These are phyloP conservation scores for Willowsia nigromaculata DNA, from an alignment of 2,888 invertebrate genomes.

Conservation along the genomic window DNA sequence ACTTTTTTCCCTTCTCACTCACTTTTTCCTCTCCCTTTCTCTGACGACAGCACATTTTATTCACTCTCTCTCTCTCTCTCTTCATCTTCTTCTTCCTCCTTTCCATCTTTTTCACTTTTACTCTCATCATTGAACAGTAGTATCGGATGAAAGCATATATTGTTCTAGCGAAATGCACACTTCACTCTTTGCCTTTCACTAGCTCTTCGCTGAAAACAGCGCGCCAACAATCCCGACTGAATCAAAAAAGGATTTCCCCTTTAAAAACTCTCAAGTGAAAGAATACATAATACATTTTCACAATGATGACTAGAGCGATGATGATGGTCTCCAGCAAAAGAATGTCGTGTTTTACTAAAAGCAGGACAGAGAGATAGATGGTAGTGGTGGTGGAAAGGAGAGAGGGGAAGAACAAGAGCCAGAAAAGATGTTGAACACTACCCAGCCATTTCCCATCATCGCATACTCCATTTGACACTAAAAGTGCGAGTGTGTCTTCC, in stretches of 20 bases:
- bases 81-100: neutral
- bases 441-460: conserved; percentile 12
- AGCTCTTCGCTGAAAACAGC: too few species aligned
- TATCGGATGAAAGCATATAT: neutral
- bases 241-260: neutral
- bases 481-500: neutral
- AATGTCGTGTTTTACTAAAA: neutral
- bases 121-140: neutral
- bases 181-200: neutral
- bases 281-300: neutral
- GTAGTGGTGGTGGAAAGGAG: too few species aligned
- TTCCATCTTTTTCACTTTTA: neutral
- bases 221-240: neutral
- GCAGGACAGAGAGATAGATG: neutral
- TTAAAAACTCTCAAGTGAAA: conserved; percentile 13
- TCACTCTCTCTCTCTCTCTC: neutral
- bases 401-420: neutral
- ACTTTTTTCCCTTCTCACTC: neutral
- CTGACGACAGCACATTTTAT: neutral
- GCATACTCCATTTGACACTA: neutral
- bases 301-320: neutral
- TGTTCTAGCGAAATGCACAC: neutral
- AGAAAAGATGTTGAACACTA: conserved; percentile 18
- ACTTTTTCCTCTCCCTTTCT: neutral
- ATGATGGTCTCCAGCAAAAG: neutral